Percentiles rank a stretch among this genome's conserved stretches.
Evolutionary conservation across 2,113 vertebrate species (phyloP).

Genomic region (Kryptolebias marmoratus): DNA sequence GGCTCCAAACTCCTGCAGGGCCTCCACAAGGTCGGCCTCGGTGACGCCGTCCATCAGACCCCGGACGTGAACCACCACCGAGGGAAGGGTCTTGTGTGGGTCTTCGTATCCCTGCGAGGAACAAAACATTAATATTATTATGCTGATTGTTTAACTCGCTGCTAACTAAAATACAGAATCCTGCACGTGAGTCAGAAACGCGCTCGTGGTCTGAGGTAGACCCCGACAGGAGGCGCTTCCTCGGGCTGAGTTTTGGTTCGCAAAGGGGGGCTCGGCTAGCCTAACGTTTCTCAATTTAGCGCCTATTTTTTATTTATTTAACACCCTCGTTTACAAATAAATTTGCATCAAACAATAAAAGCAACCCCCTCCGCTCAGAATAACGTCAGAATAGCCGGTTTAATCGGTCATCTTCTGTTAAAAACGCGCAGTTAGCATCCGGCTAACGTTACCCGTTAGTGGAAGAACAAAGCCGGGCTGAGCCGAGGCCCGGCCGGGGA

Average conservation of each 20-base stretch:
- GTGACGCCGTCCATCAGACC: constrained; percentile 92
- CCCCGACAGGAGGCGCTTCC: neutral
- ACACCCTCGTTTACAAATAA: too few species aligned
- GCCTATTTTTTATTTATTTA: too few species aligned
- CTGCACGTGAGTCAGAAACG: neutral
- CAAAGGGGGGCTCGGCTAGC: neutral
- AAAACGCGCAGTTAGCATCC: constrained; percentile 28
- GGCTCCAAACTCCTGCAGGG: constrained; percentile 93
- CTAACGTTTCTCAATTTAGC: too few species aligned
- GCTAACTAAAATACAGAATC: neutral
- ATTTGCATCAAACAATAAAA: neutral
- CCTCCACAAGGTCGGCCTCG: constrained; percentile 93
- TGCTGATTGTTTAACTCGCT: neutral
- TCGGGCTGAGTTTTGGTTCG: neutral
- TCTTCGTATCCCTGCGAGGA: constrained; percentile 87
- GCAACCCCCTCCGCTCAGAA: neutral
- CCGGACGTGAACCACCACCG: constrained; percentile 92
- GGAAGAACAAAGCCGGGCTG: constrained; percentile 66
- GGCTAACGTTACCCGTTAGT: constrained; percentile 27
- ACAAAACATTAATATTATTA: neutral
- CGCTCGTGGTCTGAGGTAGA: neutral
- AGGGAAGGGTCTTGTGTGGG: constrained; percentile 94
- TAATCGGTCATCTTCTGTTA: neutral
- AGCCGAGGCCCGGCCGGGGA: constrained; percentile 37
- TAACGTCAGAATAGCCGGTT: neutral